Evolutionary conservation across 2,797 vertebrate genomes (phyloP).

Genomic region (Phylloscopus collybita): DNA sequence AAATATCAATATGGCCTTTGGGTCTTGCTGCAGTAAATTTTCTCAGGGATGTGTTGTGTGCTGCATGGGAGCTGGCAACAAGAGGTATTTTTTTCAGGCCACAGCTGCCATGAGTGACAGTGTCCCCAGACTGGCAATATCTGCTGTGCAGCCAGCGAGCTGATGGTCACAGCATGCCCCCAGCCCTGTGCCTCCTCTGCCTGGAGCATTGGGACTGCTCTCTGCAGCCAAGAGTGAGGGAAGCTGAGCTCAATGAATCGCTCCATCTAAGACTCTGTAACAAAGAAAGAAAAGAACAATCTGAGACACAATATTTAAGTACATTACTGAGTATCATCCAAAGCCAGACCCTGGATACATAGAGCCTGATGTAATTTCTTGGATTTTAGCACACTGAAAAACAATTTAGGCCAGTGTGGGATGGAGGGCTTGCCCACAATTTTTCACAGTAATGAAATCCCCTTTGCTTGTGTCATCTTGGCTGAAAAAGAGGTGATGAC

Average conservation of each 20-base stretch:
- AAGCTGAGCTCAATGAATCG: neutral
- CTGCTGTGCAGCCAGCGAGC: neutral
- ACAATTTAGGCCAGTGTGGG: neutral
- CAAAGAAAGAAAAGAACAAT: neutral
- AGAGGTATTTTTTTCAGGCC: neutral
- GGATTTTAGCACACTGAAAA: neutral
- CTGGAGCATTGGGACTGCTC: neutral
- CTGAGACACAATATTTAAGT: neutral
- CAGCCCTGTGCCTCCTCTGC: neutral
- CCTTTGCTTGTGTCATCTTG: accelerated
- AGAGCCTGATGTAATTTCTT: neutral
- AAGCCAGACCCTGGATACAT: neutral
- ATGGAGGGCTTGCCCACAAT: neutral
- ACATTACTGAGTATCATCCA: neutral
- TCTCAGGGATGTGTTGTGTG: neutral
- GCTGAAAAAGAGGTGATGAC: neutral
- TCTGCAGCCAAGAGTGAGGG: neutral
- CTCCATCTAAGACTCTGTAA: neutral
- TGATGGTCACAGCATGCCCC: neutral
- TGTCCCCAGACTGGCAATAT: neutral
- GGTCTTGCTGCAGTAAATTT: neutral
- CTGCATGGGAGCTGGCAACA: neutral
- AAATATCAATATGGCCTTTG: neutral
- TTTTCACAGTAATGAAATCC: neutral
- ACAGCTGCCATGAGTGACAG: neutral